phyloP scores from a whole-genome alignment of 2,113 vertebrate species.

The Pelecanoides urinatrix region DNA sequence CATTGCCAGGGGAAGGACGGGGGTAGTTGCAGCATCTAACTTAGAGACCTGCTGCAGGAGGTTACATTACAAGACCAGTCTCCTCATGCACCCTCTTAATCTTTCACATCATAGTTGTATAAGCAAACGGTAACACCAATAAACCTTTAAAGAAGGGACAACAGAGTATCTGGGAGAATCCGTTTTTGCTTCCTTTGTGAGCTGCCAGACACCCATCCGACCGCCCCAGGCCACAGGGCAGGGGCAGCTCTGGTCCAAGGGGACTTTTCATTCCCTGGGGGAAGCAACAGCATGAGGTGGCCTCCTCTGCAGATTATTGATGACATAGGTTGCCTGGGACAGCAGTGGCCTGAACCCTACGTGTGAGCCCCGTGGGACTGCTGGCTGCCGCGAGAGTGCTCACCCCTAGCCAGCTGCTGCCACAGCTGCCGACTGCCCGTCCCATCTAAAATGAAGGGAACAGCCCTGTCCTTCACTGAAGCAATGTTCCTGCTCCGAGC shows the following conservation, averaged over 20 bases:
- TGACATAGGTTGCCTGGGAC: background rate
- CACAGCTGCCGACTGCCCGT: background rate
- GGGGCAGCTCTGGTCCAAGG: background rate
- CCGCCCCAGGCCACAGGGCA: background rate
- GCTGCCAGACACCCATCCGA: background rate
- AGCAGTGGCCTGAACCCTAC: background rate
- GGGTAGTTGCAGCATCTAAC: background rate
- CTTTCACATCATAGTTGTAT: background rate
- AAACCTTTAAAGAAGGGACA: background rate
- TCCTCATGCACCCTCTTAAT: background rate
- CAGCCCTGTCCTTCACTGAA: background rate
- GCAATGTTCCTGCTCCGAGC: background rate
- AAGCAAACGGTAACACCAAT: background rate
- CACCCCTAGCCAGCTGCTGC: background rate
- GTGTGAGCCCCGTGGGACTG: accelerated
- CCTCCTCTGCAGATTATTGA: background rate
- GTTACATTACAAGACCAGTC: background rate
- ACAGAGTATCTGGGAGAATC: background rate
- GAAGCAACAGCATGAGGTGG: background rate
- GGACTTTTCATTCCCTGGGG: background rate
- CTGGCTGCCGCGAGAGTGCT: background rate
- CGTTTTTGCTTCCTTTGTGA: background rate
- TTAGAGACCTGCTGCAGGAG: background rate
- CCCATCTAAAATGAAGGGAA: background rate
- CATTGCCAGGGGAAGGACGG: background rate